A percentile compares a stretch with the other conserved stretches of the same genome.
These are phyloP conservation scores for Dolichoris vasculosae DNA, from an alignment of 1,140 invertebrate species.

Conservation along the genomic window DNA sequence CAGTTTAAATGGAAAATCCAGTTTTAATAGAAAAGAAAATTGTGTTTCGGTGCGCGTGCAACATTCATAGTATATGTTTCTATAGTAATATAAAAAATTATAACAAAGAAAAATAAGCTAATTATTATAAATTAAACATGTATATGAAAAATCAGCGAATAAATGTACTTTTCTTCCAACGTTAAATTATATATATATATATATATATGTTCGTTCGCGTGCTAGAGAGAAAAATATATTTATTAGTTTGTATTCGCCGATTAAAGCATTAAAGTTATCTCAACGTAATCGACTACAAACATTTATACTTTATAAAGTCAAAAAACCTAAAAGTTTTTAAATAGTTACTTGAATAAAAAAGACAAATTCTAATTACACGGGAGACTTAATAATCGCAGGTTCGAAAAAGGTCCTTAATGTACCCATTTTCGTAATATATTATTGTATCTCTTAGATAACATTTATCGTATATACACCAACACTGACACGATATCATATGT, in stretches of 20 bases:
- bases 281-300: background rate
- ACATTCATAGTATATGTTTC: too few species aligned
- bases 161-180: too few species aligned
- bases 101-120: too few species aligned
- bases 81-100: too few species aligned
- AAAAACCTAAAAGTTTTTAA: background rate
- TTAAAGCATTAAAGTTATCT: background rate
- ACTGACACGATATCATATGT: background rate
- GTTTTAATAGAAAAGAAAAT: too few species aligned
- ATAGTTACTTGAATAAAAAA: background rate
- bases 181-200: background rate
- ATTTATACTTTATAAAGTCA: background rate
- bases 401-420: slow-evolving; percentile 59
- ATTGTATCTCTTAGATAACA: slow-evolving; percentile 39
- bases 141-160: background rate
- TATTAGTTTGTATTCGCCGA: background rate
- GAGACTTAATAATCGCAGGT: slow-evolving; percentile 52
- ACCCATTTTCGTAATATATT: slow-evolving; percentile 47
- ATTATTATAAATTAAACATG: background rate
- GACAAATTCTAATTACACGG: background rate
- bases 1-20: too few species aligned
- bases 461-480: slow-evolving; percentile 37
- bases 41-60: too few species aligned
- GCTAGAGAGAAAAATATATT: background rate
- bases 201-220: background rate